These are phyloP conservation scores for Muntiacus reevesi DNA, from an alignment of 2,113 vertebrate genomes.

Conservation along the genomic window DNA sequence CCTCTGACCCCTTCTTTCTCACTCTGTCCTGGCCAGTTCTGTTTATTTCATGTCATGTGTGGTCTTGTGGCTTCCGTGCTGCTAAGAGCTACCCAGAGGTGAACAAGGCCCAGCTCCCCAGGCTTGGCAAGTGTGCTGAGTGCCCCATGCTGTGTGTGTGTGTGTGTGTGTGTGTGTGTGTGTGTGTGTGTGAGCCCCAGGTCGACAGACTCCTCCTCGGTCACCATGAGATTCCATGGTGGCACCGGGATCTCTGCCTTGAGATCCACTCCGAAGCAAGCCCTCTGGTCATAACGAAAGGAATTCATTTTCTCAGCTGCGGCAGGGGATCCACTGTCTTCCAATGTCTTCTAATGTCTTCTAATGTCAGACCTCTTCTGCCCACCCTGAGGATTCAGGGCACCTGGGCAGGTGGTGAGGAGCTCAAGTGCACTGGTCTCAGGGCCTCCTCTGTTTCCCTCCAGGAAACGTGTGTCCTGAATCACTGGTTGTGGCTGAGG, in stretches of 20 bases:
- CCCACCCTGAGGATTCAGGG: too few relatives aligned
- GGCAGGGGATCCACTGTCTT: too few relatives aligned
- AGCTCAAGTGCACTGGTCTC: too few relatives aligned
- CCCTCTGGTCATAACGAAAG: fast-evolving
- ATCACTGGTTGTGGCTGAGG: too few relatives aligned
- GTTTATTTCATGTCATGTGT: neutral
- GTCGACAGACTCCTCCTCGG: fast-evolving
- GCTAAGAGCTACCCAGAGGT: neutral
- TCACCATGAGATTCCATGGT: neutral
- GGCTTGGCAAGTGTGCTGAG: neutral
- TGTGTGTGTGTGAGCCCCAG: neutral
- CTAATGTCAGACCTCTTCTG: too few relatives aligned
- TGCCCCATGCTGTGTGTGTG: neutral
- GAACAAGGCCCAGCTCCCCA: neutral
- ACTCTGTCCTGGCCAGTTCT: neutral
- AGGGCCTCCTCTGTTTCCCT: too few relatives aligned
- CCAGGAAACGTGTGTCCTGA: too few relatives aligned
- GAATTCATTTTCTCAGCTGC: neutral
- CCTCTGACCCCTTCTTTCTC: neutral
- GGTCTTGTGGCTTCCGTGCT: neutral
- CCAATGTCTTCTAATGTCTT: too few relatives aligned
- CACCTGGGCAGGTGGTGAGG: too few relatives aligned
- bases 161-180: neutral
- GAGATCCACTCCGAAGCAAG: fast-evolving
- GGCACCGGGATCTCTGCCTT: neutral